phyloP scores from a whole-genome alignment of 2,113 vertebrate species.

The Poecilia latipinna region DNA sequence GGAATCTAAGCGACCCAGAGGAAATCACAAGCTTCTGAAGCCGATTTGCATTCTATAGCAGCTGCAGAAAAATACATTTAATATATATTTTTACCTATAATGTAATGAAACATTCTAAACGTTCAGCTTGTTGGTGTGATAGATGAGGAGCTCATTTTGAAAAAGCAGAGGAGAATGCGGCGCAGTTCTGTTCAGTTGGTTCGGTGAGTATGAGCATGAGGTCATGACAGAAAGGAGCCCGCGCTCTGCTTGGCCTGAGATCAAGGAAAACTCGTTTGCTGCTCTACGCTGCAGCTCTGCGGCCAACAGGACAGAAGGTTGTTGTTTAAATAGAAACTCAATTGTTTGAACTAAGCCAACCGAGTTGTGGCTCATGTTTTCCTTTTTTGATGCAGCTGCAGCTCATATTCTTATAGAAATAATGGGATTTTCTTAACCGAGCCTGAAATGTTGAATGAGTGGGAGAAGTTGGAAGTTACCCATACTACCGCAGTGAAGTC shows the following conservation, averaged over 20 bases:
- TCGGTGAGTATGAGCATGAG: conserved; percentile 65
- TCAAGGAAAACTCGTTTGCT: conserved; percentile 47
- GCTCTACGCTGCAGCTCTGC: conserved; percentile 31
- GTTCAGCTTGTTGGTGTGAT: conserved; percentile 7
- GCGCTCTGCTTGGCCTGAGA: conserved; percentile 54
- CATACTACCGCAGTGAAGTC: conserved; percentile 66
- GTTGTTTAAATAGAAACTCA: conserved; percentile 48
- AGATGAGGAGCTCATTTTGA: conserved; percentile 25
- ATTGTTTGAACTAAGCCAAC: conserved; percentile 46
- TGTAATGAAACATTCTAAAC: neutral
- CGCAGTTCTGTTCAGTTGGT: conserved; percentile 40
- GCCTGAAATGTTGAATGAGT: conserved; percentile 68
- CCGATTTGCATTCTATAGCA: neutral
- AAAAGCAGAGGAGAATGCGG: conserved; percentile 27
- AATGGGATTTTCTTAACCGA: conserved; percentile 67
- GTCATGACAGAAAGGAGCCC: conserved; percentile 55
- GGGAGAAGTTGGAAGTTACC: conserved; percentile 41
- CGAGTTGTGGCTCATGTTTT: conserved; percentile 49
- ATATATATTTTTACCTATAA: neutral
- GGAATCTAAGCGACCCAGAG: neutral
- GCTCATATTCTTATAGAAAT: conserved; percentile 65
- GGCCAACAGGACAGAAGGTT: conserved; percentile 37
- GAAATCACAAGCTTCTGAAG: neutral
- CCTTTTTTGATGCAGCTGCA: conserved; percentile 74
- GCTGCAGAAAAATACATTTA: neutral